A percentile compares a stretch with the other conserved stretches of the same genome.
phyloP scores from a whole-genome alignment of 2,888 invertebrate species.

The Chelonus formosanus region DNA sequence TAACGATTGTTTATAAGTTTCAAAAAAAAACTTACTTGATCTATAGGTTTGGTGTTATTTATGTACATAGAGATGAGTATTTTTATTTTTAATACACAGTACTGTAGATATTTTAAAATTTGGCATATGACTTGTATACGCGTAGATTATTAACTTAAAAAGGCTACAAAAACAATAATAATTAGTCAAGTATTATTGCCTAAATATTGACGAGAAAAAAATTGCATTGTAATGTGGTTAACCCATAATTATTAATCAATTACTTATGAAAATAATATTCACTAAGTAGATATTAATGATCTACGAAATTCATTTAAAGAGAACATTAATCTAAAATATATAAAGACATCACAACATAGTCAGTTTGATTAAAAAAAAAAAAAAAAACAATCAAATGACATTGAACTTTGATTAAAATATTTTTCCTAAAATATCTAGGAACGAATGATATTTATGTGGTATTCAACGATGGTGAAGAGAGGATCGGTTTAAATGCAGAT shows the following conservation, averaged over 20 bases:
- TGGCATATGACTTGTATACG: constrained; percentile 37
- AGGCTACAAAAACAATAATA: constrained; percentile 13
- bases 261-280: too few relatives aligned
- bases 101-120: constrained; percentile 34
- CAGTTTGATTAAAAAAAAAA: too few relatives aligned
- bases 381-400: too few relatives aligned
- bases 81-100: constrained; percentile 18
- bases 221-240: too few relatives aligned
- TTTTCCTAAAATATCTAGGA: background rate
- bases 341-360: too few relatives aligned
- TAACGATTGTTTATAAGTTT: background rate
- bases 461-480: constrained; percentile 11
- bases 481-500: constrained; percentile 50
- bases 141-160: constrained; percentile 26
- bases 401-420: too few relatives aligned
- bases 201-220: background rate
- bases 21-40: background rate
- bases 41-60: constrained; percentile 15
- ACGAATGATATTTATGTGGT: constrained; percentile 10
- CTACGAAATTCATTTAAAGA: too few relatives aligned
- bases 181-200: constrained; percentile 2
- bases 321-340: too few relatives aligned
- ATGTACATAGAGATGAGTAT: constrained; percentile 21
- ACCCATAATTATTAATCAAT: too few relatives aligned
- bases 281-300: too few relatives aligned